Evolutionary conservation across 2,797 vertebrate genomes (phyloP).

Genomic region (Tamandua tetradactyla): DNA sequence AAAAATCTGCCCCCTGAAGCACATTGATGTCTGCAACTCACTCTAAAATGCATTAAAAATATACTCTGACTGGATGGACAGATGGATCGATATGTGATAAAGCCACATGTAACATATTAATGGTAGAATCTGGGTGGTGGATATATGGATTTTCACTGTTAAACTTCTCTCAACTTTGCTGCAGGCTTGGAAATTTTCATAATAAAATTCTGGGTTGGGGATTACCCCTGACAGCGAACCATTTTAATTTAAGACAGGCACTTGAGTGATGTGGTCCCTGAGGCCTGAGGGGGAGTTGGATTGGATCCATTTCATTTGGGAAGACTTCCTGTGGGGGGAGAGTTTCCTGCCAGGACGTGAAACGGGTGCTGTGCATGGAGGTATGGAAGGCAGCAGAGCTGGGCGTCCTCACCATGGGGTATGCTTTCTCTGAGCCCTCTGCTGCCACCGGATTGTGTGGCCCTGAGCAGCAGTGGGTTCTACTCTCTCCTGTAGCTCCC

Average conservation of each 20-base stretch:
- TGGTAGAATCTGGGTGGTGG: too few relatives aligned
- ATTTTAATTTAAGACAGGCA: conserved; percentile 53
- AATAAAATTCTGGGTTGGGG: background rate
- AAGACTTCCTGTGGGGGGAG: background rate
- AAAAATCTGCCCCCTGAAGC: background rate
- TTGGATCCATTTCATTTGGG: background rate
- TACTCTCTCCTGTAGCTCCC: background rate
- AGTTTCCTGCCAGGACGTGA: background rate
- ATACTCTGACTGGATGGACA: too few relatives aligned
- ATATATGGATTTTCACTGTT: background rate
- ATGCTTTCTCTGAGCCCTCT: background rate
- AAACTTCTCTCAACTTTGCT: background rate
- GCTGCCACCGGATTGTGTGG: background rate
- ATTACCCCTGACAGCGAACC: background rate
- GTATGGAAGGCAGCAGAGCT: background rate
- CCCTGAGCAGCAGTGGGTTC: background rate
- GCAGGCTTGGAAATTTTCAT: background rate
- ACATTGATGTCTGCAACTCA: background rate
- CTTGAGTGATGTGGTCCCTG: background rate
- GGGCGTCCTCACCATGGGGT: background rate
- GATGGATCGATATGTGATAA: background rate
- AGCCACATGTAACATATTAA: accelerated
- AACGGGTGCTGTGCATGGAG: background rate
- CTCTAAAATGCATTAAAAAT: background rate
- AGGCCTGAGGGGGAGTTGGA: background rate